phyloP scores from a whole-genome alignment of 2,113 vertebrate species.

The Catharus fuscescens region DNA sequence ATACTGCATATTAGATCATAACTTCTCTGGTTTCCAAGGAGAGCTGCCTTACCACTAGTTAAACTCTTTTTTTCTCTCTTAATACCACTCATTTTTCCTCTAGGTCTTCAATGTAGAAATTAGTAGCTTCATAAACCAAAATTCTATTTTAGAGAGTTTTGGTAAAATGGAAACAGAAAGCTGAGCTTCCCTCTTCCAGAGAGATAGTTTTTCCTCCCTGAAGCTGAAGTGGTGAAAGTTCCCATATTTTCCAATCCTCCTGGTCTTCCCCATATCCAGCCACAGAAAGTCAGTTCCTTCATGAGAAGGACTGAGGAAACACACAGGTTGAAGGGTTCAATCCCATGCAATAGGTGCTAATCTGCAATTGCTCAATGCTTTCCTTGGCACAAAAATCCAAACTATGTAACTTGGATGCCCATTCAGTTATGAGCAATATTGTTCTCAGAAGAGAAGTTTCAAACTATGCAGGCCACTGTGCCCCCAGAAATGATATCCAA shows the following conservation, averaged over 20 bases:
- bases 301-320: background rate
- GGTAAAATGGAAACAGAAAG: background rate
- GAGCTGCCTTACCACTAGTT: background rate
- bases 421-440: background rate
- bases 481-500: background rate
- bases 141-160: background rate
- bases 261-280: accelerated
- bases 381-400: background rate
- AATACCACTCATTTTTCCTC: background rate
- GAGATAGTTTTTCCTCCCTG: background rate
- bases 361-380: background rate
- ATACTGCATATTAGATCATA: background rate
- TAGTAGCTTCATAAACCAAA: background rate
- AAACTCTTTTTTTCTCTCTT: background rate
- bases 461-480: background rate
- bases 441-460: background rate
- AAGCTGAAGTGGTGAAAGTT: background rate
- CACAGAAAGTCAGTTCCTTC: background rate
- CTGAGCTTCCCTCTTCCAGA: background rate
- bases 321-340: background rate
- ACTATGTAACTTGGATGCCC: accelerated
- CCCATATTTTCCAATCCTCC: background rate
- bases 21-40: background rate
- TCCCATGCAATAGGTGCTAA: background rate
- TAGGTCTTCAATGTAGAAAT: background rate